Base-by-base conservation (phyloP, 1,140 invertebrate species). In the Lepidurus couesii region DNA sequence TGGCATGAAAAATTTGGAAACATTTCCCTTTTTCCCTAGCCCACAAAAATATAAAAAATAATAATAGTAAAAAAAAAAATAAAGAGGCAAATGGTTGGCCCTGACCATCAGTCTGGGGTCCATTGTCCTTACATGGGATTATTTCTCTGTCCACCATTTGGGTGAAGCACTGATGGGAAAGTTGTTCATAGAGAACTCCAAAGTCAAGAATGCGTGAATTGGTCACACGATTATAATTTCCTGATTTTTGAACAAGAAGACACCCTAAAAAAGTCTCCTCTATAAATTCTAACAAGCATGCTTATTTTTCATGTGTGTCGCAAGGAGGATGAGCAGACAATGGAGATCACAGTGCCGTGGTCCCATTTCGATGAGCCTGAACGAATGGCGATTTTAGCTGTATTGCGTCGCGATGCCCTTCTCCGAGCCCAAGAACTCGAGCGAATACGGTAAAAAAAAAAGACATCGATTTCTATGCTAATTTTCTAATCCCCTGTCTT, bases 361-460 rank as follows among this genome's bases (percentile, higher is more conserved):
- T 44, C 34, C 21, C 42, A 75, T 43, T 79, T 44, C 44, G 73
- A 73, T 44, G 73, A 79, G 24, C 43, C 26, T 24, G 78, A 79
- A 34, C 78, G 78, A n/a, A 75, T 79, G 24, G 65, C 65, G 44
- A 79, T 79, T 47, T 47, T 79, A 44, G 47, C 43, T 45, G 78
- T 79, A 16, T 75, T 79, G 74, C 78, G 78, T 16, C 78, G 78
- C 42, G 78, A 79, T 74, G 78, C 73, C 24, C 16, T 44, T 24
- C 78, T 79, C 24, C 78, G 73, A 42, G 73, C 44, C 13, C 74
- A 44, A 74, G 78, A 79, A 79, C 44, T 79, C 73, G 73, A 75
- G 21, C 78, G 74, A 43, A 16, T 79, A n/a, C 78, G 78, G 78
- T 79, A 79, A 74, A 73, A 53, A n/a, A n/a, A 65, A 65, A 21